A percentile compares a stretch with the other conserved stretches of the same genome.
These are phyloP conservation scores for Araneus ventricosus DNA, from an alignment of 1,140 invertebrate species.

Conservation along the genomic window DNA sequence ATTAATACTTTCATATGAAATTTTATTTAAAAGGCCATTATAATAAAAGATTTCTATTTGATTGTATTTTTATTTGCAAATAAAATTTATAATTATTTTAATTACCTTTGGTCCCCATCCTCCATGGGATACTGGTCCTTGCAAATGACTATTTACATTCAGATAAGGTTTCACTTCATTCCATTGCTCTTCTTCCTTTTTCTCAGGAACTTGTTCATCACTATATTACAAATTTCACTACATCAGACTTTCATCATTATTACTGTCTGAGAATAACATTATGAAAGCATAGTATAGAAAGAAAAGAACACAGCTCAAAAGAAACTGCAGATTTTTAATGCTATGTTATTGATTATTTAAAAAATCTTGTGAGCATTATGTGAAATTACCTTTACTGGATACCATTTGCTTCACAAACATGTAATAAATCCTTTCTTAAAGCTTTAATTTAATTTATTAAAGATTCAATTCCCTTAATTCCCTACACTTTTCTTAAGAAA, in stretches of 20 bases:
- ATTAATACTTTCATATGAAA: no score
- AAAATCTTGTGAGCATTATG: no score
- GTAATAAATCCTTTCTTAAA: no score
- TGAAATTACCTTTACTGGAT: no score
- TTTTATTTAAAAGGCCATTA: no score
- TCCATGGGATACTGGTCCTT: constrained; percentile 71
- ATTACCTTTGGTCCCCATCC: constrained; percentile 70
- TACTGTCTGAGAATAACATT: background rate
- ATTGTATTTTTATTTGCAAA: background rate
- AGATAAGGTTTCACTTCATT: constrained; percentile 70
- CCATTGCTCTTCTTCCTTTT: constrained; percentile 64
- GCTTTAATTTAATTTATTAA: no score
- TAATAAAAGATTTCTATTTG: no score
- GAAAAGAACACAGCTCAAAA: background rate
- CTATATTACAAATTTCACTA: background rate
- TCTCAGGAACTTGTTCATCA: background rate
- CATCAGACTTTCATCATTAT: background rate
- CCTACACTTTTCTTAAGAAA: no score
- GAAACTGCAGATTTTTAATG: no score
- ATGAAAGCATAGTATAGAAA: background rate
- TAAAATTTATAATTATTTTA: background rate
- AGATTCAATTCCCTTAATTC: no score
- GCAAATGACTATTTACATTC: constrained; percentile 64
- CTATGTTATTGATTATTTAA: no score
- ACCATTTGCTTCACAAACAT: no score